Base-by-base conservation (phyloP, 2,113 vertebrate species). In the Podilymbus podiceps region DNA sequence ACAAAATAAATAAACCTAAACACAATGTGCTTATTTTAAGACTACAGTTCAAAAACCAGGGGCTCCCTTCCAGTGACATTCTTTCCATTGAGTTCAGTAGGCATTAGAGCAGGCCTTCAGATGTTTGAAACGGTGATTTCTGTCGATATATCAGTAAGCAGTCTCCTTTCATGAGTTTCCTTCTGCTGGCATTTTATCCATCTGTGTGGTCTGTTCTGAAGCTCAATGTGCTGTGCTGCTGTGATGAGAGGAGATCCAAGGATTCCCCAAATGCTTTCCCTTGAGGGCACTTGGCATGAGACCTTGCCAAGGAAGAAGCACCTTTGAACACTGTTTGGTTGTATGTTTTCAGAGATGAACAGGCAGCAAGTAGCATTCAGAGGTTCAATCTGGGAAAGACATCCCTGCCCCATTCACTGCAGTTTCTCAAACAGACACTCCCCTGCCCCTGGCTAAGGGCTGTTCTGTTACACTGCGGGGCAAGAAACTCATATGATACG, bases 171-270 rank as follows among this genome's bases (percentile, higher is more conserved):
- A 71, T 28, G 64, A n/a, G 25, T 68, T 87, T 89, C 73, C 63
- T 92, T 77, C 69, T 76, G 63, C 46, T 92, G 78, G 64, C 59
- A 92, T 88, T 89, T 89, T 59, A 87, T 93, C 93, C 68, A 44
- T 89, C 89, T 86, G 85, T 89, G 93, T 93, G 91, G 91, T 93
- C 93, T 76, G 38, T 42, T 75, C 87, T 89, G 62, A 74, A 71
- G 71, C 22, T 83, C 27, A n/a, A 56, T 72, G 72, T 76, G 30
- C 67, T 4, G 15, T 52, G 72, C 68, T 91, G 21, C 44, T 62
- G 50, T 44, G 72, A 55, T 67, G 72, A 87, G 47, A 71, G 58
- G 28, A 86, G 85, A 80, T 84, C 68, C 93, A 93, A 84, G 93
- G 91, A 93, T 95, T 92, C 71, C 95, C 89, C 91, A 84, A 64